These are phyloP conservation scores for Budorcas taxicolor DNA, from an alignment of 2,113 vertebrate species.

Conservation along the genomic window DNA sequence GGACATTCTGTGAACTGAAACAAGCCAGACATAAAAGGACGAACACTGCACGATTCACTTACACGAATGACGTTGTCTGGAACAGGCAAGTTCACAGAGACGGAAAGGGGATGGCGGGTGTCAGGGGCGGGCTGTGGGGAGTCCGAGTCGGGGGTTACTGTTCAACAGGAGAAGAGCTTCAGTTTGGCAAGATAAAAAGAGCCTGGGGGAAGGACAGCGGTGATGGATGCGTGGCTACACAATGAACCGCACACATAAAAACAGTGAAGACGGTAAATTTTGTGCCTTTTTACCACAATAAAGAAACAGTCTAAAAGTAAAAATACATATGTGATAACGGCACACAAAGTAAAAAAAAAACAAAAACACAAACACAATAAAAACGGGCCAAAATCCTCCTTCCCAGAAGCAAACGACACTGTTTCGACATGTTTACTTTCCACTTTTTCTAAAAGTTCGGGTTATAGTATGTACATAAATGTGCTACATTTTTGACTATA, in stretches of 20 bases:
- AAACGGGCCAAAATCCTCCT: neutral
- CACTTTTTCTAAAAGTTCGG: neutral
- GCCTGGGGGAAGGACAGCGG: neutral
- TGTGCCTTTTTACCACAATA: neutral
- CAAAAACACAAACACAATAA: too few species aligned
- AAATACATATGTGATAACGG: neutral
- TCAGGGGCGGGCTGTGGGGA: neutral
- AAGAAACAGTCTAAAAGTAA: neutral
- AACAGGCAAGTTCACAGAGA: neutral
- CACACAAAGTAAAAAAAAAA: neutral
- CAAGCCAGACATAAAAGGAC: neutral
- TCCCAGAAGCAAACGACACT: neutral
- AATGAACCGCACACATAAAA: neutral
- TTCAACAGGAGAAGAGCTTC: neutral
- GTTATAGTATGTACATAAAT: neutral
- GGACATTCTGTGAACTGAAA: neutral
- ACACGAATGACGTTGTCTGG: rapidly evolving
- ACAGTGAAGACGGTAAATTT: neutral
- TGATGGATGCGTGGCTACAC: neutral
- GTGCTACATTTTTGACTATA: neutral
- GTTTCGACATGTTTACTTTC: neutral
- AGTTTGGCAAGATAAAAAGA: neutral
- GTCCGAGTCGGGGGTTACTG: neutral
- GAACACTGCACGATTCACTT: rapidly evolving
- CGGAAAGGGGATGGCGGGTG: neutral